Conservation (phyloP, 2,888 invertebrate genomes). For the Vesta saturnalis region DNA sequence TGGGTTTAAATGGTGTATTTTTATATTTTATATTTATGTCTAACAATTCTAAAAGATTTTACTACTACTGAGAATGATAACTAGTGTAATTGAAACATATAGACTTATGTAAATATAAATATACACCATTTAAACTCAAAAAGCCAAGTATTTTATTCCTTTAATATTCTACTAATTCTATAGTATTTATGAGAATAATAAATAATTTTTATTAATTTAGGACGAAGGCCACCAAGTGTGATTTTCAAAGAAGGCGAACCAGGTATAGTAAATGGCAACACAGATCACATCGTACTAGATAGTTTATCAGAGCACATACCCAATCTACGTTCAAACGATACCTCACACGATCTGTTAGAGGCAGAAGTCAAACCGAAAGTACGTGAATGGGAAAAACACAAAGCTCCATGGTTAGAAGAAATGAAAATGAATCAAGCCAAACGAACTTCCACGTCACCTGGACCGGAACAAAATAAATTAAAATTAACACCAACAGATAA, state of each 20-base stretch:
- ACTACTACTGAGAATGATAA: no score
- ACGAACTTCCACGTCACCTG: slow-evolving; percentile 65
- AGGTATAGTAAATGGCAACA: slow-evolving; percentile 53
- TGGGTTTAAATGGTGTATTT: no score
- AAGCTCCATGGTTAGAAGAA: slow-evolving; percentile 84
- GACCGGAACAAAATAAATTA: slow-evolving; percentile 51
- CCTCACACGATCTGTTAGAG: slow-evolving; percentile 16
- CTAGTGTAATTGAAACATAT: no score
- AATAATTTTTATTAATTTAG: slow-evolving; percentile 36
- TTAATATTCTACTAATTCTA: no score
- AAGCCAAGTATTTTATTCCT: no score
- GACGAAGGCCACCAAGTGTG: slow-evolving; percentile 72
- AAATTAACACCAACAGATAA: slow-evolving; percentile 47
- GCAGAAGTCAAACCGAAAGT: slow-evolving; percentile 70
- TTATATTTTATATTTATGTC: no score
- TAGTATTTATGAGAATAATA: no score
- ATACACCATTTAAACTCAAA: no score
- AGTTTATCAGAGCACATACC: slow-evolving; percentile 21
- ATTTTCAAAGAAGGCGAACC: slow-evolving; percentile 54
- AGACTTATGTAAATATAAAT: no score
- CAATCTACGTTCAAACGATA: slow-evolving; percentile 15
- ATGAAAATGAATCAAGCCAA: slow-evolving; percentile 81
- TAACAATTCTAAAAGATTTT: no score
- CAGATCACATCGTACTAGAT: slow-evolving; percentile 44
- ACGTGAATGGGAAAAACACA: slow-evolving; percentile 77